phyloP scores from a whole-genome alignment of 2,113 vertebrate genomes.

The Alexandromys fortis region DNA sequence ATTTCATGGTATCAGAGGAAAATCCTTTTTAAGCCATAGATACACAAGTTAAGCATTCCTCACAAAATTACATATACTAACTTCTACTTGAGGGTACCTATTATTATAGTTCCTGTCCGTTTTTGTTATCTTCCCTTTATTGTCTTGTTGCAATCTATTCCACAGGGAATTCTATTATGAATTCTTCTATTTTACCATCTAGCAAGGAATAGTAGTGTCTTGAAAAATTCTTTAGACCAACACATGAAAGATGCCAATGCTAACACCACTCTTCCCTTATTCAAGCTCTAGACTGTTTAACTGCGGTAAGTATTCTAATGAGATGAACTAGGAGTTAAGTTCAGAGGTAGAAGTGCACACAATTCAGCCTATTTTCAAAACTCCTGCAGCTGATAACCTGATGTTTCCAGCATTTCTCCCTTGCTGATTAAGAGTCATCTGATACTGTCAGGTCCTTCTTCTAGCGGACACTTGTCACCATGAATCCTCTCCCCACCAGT shows the following conservation, averaged over 20 bases:
- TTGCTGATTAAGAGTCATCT: not conserved
- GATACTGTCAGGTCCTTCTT: not conserved
- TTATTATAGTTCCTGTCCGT: not conserved
- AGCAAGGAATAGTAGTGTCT: not conserved
- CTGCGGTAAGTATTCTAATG: constrained; percentile 4
- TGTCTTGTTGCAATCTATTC: constrained; percentile 4
- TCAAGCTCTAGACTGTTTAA: not conserved
- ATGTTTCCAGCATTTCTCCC: not conserved
- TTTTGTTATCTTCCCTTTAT: constrained; percentile 13
- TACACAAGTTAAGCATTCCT: not conserved
- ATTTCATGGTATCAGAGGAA: not conserved
- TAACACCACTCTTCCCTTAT: not conserved
- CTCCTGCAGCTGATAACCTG: not conserved
- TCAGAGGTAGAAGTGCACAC: constrained; percentile 1
- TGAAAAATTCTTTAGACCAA: constrained; percentile 19
- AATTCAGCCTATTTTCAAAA: not conserved
- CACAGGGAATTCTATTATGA: not conserved
- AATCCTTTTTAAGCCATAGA: not conserved
- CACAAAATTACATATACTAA: not conserved
- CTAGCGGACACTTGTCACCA: not conserved
- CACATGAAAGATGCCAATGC: not conserved
- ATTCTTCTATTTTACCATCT: not conserved
- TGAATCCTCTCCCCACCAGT: not conserved
- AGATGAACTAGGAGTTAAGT: not conserved
- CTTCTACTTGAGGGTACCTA: not conserved